Evolutionary conservation across 2,888 invertebrate genomes (phyloP), one percentile per base, ranked within the genome.

Genomic region (Limnephilus marmoratus): DNA sequence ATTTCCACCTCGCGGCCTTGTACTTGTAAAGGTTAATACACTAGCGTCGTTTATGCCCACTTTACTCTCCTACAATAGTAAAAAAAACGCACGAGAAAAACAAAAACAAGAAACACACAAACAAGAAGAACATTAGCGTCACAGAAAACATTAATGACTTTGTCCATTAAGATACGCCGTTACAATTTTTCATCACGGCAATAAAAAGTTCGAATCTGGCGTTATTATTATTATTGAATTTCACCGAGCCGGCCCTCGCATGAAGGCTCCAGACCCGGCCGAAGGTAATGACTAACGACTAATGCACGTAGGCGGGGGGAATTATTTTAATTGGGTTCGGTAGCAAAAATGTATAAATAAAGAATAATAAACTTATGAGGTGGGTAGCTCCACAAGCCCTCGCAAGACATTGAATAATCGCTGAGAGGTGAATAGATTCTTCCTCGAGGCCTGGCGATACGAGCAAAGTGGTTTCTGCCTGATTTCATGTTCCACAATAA

Each of bases 251-350:
- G 90, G 85, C 31, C 53, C 90, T 34, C 68, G 82, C 29, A 41
- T 18, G 82, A 45, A 81, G 41, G 87, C 13, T 34, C 81, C 91
- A 87, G 91, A 41, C 41, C 88, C 90, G 91, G 88, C 31, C 83
- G n/a, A 89, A 91, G 91, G 88, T 80, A 96, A 96, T 95, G 95
- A 96, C 96, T 95, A 96, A 96, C 95, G 95, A 96, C 96, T 95
- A 96, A 96, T 95, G 95, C 96, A 95, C 94, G 94, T 94, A 95
- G 94, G 95, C 95, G 93, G 91, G 85, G 96, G 96, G 95, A 96
- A 96, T 96, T 96, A 96, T 96, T 96, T 96, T 96, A 96, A 96
- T 96, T 96, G 96, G 96, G 95, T 96, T 95, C 96, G 96, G 96
- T 96, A 96, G 96, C 96, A 95, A 94, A 95, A 94, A 95, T 94